Base-by-base conservation (phyloP, 2,797 vertebrate species). In the Syngnathus acus region DNA sequence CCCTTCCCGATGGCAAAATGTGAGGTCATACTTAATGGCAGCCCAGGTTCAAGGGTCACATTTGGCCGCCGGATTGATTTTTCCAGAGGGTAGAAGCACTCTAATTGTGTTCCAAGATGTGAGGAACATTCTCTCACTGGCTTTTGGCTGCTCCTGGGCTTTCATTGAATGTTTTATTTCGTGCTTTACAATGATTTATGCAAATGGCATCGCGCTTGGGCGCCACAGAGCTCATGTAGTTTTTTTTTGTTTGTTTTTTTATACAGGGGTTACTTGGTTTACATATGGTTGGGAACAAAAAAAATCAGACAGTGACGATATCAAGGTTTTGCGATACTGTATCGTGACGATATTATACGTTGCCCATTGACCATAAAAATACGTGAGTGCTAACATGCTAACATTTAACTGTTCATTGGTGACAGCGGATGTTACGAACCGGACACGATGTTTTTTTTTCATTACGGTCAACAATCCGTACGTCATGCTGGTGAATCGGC, bases 1-100 rank as follows among this genome's bases (percentile, higher is more conserved):
- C 13, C n/a, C 59, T 61, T n/a, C 59, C 39, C 39, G n/a, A 14
- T 1, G 59, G 39, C 59, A n/a, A 62, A 43, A 21, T n/a, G 1
- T 45, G 60, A 62, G 60, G 60, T 62, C 40, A 62, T 17, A 42
- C 40, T 62, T 23, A 43, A 45, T 62, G 60, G 60, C 60, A 14
- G 60, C 5, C n/a, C 6, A 10, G 21, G 60, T 62, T 57, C 60
- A 62, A 11, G 21, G 60, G 40, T 62, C 60, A 45, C n/a, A 16
- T 62, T 45, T 45, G n/a, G 19, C 39, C 59, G 9, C 21, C 14
- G 9, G 39, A 61, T 61, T 21, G 60, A 45, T 43, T 62, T 43
- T 62, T 43, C 40, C 40, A 13, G 14, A 62, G 60, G 40, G 26
- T 40, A 62, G 60, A 62, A 43, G 39, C 60, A 62, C 60, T 62